Base-by-base conservation (phyloP, 1,140 invertebrate genomes). In the Cotesia glomerata region DNA sequence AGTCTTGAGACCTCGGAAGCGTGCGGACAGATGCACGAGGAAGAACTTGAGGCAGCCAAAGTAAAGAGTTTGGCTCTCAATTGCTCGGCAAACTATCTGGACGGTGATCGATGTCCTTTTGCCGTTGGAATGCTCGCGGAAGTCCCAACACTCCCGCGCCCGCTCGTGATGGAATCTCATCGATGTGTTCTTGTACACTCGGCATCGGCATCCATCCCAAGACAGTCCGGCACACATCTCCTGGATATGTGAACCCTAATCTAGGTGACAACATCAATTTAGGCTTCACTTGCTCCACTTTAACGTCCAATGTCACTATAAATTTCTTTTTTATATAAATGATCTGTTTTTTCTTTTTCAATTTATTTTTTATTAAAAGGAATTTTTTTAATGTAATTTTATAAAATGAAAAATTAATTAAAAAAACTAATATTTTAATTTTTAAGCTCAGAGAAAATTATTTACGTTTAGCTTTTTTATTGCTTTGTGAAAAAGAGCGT, bases 81-180 rank as follows among this genome's bases (percentile, higher is more conserved):
- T 86, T 84, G 82, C 77, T 80, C 78, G 65, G 70, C 79, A 74
- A 76, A 76, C 79, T 78, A 73, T 74, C 78, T 78, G 80, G 72
- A 52, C 58, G 51, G 77, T 86, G 85, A 87, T 86, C 79, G 81
- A 86, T 86, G 84, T 85, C 83, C 80, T 81, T 80, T 78, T 69
- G 76, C 66, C 77, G 32, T 76, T 75, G 84, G 85, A 84, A 87
- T 85, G 82, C 76, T 73, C 61, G 71, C 74, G 52, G 39, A 64
- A 52, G 77, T 69, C 76, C 75, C 73, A 75, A 76, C 76, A 45
- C 39, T 7, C 39, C 39, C 68, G 54, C 71, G 73, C 74, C 63
- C 64, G 69, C 63, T 73, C 71, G 74, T 72, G 74, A 73, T 59
- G 71, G 74, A 75, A 75, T 75, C 74, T 75, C 67, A 61, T 63